Evolutionary conservation across 2,797 vertebrate species (phyloP), one percentile per base, ranked within the genome.

Genomic region (Gastrophryne carolinensis): DNA sequence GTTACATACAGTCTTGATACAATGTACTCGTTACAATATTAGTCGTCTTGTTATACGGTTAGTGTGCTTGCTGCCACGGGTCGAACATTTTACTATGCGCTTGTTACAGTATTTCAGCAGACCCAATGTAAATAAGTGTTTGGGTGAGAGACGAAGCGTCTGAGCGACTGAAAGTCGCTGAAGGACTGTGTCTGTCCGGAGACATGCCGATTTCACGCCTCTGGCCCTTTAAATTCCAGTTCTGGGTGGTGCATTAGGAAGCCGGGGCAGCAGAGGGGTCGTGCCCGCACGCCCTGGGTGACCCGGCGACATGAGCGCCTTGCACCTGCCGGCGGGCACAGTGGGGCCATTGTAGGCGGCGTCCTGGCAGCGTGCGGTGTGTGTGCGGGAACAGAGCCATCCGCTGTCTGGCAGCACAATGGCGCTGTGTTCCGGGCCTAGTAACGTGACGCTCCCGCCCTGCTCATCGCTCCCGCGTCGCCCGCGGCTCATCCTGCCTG

Each of bases 381-480:
- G 8, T 72, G 57, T 63, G 72, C 35, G 35, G 39, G 50, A 35
- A 66, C 52, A 57, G 27, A 23, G 54, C 29, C 30, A n/a, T 32
- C 27, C 35, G 58, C 57, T 76, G 73, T 69, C 49, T 69, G 84
- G 78, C 13, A 49, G 21, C 49, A 79, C 62, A 73, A 73, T 53
- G 88, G 85, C 88, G 32, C 67, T 52, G 44, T 70, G 72, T 63
- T 66, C 37, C 37, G 64, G 88, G 84, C 82, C 83, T 84, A 84
- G 83, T 87, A 86, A 68, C 49, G 88, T 89, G 89, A 90, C 88
- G 87, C n/a, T n/a, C n/a, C n/a, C n/a, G n/a, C n/a, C n/a, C n/a
- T n/a, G n/a, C n/a, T n/a, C n/a, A n/a, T n/a, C 87, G 86, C 83
- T 65, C 82, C 81, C 83, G 83, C 47, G 34, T 27, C 32, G 58